Percentiles rank a stretch among this genome's conserved stretches.
Evolutionary conservation across 2,888 invertebrate species (phyloP).

Genomic region (Lamellibrachia columna): DNA sequence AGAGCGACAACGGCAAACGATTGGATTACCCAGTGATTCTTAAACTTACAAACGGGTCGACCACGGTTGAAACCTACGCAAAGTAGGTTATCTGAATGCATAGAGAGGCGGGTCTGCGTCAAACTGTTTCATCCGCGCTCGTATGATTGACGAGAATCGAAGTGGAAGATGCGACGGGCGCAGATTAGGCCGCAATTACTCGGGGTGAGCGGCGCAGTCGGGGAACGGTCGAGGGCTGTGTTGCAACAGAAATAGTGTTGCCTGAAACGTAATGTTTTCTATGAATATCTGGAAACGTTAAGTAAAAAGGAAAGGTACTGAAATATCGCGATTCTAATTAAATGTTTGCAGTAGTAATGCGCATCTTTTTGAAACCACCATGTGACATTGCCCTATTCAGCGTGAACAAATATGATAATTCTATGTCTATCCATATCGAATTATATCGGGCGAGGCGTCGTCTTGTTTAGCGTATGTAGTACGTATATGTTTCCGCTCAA

Average conservation of each 20-base stretch:
- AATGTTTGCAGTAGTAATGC: no score
- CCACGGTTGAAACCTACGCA: not conserved
- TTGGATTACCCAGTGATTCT: constrained; percentile 1
- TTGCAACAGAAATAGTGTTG: not conserved
- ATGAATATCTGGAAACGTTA: not conserved
- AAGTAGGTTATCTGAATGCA: constrained; percentile 3
- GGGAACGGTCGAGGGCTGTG: not conserved
- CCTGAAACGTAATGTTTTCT: not conserved
- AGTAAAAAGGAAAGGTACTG: no score
- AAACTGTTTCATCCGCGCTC: not conserved
- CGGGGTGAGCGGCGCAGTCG: not conserved
- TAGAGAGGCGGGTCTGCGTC: not conserved
- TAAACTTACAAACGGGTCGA: not conserved
- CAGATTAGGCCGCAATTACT: not conserved
- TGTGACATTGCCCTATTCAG: no score
- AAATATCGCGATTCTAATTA: no score
- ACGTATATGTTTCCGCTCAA: not conserved
- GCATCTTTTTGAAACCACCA: no score
- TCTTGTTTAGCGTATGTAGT: not conserved
- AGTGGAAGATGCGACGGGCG: not conserved
- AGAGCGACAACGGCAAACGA: not conserved
- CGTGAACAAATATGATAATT: no score
- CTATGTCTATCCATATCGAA: no score
- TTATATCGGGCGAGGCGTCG: no score
- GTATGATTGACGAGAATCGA: constrained; percentile 6